Conservation (phyloP, 2,888 invertebrate genomes). For the Sepiola atlantica region DNA sequence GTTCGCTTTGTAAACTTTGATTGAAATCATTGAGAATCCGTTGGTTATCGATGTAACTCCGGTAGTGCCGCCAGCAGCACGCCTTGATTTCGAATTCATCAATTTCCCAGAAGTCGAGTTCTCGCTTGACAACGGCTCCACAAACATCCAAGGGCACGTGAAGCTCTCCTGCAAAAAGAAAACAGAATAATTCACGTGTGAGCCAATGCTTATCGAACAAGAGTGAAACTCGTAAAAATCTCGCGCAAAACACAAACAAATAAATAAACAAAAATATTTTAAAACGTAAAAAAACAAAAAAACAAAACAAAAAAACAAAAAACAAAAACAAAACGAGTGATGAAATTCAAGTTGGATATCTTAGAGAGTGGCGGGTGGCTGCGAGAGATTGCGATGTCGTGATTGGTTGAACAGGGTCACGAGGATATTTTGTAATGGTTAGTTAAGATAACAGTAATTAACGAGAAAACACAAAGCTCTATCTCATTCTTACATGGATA, state of each 20-base stretch:
- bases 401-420: too few relatives aligned
- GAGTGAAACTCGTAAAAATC: neutral
- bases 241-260: neutral
- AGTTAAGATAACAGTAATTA: too few relatives aligned
- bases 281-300: neutral
- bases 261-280: neutral
- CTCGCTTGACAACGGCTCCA: slow-evolving; percentile 73
- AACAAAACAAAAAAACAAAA: neutral
- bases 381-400: too few relatives aligned
- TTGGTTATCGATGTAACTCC: slow-evolving; percentile 72
- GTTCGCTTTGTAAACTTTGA: slow-evolving; percentile 66
- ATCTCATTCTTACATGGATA: too few relatives aligned
- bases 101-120: slow-evolving; percentile 73
- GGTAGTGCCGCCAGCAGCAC: slow-evolving; percentile 73
- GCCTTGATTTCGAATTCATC: slow-evolving; percentile 71
- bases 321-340: neutral
- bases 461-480: too few relatives aligned
- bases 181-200: neutral
- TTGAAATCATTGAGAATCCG: slow-evolving; percentile 71
- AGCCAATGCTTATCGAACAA: neutral
- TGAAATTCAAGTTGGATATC: neutral
- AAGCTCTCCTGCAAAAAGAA: slow-evolving; percentile 68
- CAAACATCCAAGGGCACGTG: slow-evolving; percentile 74
- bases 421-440: too few relatives aligned
- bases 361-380: neutral